Evolutionary conservation across 2,797 vertebrate species (phyloP).

Genomic region (Galaxias olidus): DNA sequence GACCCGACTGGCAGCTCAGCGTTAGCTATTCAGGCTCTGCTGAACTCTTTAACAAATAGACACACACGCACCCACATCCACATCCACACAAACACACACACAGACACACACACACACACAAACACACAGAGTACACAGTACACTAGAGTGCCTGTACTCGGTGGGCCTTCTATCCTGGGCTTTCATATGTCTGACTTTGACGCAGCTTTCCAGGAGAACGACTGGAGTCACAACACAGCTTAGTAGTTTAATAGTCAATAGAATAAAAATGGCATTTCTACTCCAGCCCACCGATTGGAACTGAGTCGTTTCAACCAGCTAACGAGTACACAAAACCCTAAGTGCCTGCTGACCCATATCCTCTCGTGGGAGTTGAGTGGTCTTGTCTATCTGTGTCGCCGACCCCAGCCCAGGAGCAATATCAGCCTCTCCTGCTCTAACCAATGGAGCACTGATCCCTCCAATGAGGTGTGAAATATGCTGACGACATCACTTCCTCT

Average conservation of each 20-base stretch:
- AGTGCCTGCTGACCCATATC: background rate
- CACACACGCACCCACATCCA: no score
- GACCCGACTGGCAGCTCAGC: background rate
- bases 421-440: background rate
- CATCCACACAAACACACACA: background rate
- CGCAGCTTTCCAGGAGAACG: no score
- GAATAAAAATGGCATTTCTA: no score
- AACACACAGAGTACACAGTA: background rate
- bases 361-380: background rate
- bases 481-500: conserved; percentile 12
- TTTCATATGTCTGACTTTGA: no score
- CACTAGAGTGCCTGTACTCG: no score
- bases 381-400: background rate
- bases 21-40: no score
- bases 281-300: conserved; percentile 6
- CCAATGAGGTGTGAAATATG: conserved; percentile 16
- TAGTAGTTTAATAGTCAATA: background rate
- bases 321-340: background rate
- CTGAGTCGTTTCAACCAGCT: background rate
- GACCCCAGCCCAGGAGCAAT: conserved; percentile 6
- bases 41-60: no score
- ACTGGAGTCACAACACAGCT: background rate
- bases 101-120: background rate
- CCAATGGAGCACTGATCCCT: conserved; percentile 12
- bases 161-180: no score